Evolutionary conservation across 1,140 invertebrate species (phyloP).

Genomic region (Halictus rubicundus): DNA sequence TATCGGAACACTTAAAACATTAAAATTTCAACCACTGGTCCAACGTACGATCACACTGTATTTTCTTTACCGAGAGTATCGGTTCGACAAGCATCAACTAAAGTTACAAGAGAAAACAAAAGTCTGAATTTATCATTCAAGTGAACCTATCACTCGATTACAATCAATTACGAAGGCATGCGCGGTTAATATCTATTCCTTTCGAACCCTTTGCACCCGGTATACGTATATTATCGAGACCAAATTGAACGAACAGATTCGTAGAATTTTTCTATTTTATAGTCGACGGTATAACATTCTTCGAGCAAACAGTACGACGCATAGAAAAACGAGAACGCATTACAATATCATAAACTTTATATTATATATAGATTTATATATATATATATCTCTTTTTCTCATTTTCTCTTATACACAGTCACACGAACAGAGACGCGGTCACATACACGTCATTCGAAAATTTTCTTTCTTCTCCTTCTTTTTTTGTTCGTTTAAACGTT

Average conservation of each 20-base stretch:
- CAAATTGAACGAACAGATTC: slow-evolving; percentile 4
- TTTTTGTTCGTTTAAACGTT: slow-evolving; percentile 7
- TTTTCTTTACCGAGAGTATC: neutral
- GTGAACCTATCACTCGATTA: neutral
- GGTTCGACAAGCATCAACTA: slow-evolving; percentile 19
- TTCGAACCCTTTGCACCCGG: slow-evolving; percentile 31
- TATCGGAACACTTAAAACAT: neutral
- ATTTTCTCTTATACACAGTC: neutral
- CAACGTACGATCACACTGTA: neutral
- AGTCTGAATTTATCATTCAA: neutral
- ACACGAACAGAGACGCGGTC: neutral
- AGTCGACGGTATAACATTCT: neutral
- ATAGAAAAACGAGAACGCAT: slow-evolving; percentile 21
- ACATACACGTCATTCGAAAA: neutral
- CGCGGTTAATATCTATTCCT: neutral
- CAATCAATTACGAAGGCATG: slow-evolving; percentile 18
- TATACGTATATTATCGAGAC: neutral
- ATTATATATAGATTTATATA: slow-evolving; percentile 7
- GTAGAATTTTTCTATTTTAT: slow-evolving; percentile 13
- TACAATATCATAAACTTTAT: slow-evolving; percentile 10
- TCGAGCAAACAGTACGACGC: slow-evolving; percentile 1
- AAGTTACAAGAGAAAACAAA: slow-evolving; percentile 4
- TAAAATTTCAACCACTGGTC: neutral
- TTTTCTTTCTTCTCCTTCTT: neutral
- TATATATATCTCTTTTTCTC: neutral